These are phyloP conservation scores for Cepaea hortensis DNA, from an alignment of 2,888 invertebrate species.

Conservation along the genomic window DNA sequence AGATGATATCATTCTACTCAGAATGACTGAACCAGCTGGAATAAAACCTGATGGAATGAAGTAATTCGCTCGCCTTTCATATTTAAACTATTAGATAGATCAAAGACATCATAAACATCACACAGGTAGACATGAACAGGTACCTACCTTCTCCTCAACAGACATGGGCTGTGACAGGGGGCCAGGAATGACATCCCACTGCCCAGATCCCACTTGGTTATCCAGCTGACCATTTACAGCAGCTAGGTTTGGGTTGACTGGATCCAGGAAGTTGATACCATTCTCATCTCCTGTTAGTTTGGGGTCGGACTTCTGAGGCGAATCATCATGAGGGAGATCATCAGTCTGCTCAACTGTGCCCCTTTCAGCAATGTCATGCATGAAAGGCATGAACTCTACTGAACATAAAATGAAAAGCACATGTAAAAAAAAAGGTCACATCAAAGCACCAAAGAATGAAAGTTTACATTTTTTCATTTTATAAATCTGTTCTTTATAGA, in stretches of 20 bases:
- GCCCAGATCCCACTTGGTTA: conserved; percentile 35
- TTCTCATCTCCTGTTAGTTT: conserved; percentile 31
- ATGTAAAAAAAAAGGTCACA: not conserved
- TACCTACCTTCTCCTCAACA: conserved; percentile 44
- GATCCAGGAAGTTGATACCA: conserved; percentile 46
- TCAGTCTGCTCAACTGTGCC: not conserved
- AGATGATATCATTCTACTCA: too few relatives aligned
- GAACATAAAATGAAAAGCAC: not conserved
- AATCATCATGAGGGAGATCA: not conserved
- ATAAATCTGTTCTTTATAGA: too few relatives aligned
- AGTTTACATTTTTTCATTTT: too few relatives aligned
- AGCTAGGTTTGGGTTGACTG: conserved; percentile 49
- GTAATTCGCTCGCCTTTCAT: too few relatives aligned
- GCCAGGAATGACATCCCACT: conserved; percentile 34
- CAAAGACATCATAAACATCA: too few relatives aligned
- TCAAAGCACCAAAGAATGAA: too few relatives aligned
- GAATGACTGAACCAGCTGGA: too few relatives aligned
- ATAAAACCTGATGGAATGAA: too few relatives aligned
- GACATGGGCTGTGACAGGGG: conserved; percentile 50
- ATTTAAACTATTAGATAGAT: too few relatives aligned
- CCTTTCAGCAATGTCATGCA: conserved; percentile 17
- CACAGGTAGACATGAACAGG: not conserved
- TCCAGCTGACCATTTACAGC: conserved; percentile 50
- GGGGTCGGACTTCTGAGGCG: conserved; percentile 19
- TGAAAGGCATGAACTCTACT: conserved; percentile 37